Percentiles rank a stretch among this genome's conserved stretches.
Evolutionary conservation across 2,113 vertebrate species (phyloP).

Genomic region (Psammodynastes pulverulentus): DNA sequence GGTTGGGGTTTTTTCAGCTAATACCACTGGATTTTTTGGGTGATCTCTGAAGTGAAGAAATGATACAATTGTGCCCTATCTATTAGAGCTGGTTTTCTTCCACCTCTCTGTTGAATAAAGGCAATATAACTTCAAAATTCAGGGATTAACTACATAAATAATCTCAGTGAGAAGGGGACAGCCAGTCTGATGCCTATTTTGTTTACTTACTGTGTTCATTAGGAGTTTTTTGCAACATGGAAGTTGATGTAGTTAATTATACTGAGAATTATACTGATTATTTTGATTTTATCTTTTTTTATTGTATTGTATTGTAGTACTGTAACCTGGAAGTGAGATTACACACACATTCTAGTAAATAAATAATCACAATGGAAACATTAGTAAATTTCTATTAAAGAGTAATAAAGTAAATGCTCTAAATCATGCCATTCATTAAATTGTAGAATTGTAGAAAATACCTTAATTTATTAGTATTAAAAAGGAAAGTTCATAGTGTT

Average conservation of each 20-base stretch:
- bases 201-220: neutral
- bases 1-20: neutral
- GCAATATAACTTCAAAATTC: neutral
- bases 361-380: neutral
- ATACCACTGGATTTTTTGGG: neutral
- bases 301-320: neutral
- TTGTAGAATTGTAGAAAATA: conserved; percentile 28
- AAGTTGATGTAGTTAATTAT: neutral
- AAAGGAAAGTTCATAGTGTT: neutral
- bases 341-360: neutral
- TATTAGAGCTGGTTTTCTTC: neutral
- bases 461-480: conserved; percentile 39
- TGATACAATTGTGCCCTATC: neutral
- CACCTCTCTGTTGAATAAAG: neutral
- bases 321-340: neutral
- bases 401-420: neutral
- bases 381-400: neutral
- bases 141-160: neutral
- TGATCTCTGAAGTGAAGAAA: neutral
- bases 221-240: neutral
- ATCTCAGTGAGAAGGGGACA: neutral
- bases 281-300: neutral
- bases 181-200: neutral
- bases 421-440: neutral
- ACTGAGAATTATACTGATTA: neutral